Evolutionary conservation across 2,113 vertebrate genomes (phyloP).

Genomic region (Thamnaconus septentrionalis): DNA sequence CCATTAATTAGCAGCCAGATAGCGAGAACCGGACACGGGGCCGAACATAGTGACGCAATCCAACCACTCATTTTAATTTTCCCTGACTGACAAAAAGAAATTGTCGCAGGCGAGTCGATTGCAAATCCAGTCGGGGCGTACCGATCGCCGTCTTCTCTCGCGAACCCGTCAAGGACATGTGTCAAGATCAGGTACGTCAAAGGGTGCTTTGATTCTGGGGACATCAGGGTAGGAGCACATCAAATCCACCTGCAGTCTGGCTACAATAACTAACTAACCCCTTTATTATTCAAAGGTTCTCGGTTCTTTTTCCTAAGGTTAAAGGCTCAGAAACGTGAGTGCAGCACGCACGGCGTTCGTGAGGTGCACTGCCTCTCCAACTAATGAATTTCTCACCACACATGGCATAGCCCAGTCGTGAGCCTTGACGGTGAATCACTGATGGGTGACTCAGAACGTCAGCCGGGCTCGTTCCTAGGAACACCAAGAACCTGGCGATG

Average conservation of each 20-base stretch:
- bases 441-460: slow-evolving; percentile 40
- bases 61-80: neutral
- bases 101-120: slow-evolving; percentile 20
- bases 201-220: slow-evolving; percentile 49
- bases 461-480: slow-evolving; percentile 38
- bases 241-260: slow-evolving; percentile 35
- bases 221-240: slow-evolving; percentile 30
- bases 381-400: slow-evolving; percentile 5
- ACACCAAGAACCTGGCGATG: slow-evolving; percentile 39
- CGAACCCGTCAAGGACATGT: slow-evolving; percentile 41
- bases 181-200: slow-evolving; percentile 32
- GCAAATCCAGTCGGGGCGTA: slow-evolving; percentile 5
- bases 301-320: slow-evolving; percentile 7
- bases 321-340: slow-evolving; percentile 2
- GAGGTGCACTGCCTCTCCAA: neutral
- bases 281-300: slow-evolving; percentile 48
- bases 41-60: slow-evolving; percentile 23
- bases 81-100: slow-evolving; percentile 5
- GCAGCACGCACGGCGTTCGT: neutral
- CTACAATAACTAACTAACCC: slow-evolving; percentile 27
- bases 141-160: slow-evolving; percentile 33
- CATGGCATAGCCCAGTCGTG: slow-evolving; percentile 7
- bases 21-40: slow-evolving; percentile 8
- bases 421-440: slow-evolving; percentile 47
- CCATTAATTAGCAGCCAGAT: slow-evolving; percentile 7